A percentile compares a stretch with the other conserved stretches of the same genome.
Evolutionary conservation across 2,888 invertebrate species (phyloP).

Genomic region (Rugalucina vietnamica): DNA sequence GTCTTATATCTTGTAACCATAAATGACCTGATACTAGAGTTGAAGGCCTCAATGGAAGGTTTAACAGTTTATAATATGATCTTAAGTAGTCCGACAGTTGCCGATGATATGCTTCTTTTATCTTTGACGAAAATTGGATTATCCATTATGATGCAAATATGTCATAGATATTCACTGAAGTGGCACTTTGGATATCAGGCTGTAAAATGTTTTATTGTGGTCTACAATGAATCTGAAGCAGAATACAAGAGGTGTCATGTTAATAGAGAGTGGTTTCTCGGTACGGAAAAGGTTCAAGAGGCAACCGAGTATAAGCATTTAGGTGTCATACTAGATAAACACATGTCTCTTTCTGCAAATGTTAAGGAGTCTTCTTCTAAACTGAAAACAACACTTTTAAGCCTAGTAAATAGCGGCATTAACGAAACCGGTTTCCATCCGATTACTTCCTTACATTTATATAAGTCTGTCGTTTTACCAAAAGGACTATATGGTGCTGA

Average conservation of each 20-base stretch:
- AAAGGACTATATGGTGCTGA: constrained; percentile 42
- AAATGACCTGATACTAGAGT: too few relatives aligned
- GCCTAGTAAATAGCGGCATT: constrained; percentile 10
- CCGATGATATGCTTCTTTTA: constrained; percentile 32
- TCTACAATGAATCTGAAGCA: background rate
- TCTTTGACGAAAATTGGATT: background rate
- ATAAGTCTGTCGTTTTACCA: constrained; percentile 24
- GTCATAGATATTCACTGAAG: constrained; percentile 19
- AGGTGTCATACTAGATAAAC: background rate
- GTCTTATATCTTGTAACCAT: too few relatives aligned
- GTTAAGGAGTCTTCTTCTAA: constrained; percentile 10
- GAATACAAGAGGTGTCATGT: background rate
- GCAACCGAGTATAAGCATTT: constrained; percentile 5
- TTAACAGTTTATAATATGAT: too few relatives aligned
- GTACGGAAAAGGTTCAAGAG: background rate
- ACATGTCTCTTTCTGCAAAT: background rate
- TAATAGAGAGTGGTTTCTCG: background rate
- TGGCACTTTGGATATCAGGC: constrained; percentile 32
- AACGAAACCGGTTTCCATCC: constrained; percentile 9
- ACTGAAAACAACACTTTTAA: background rate
- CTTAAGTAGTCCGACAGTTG: constrained; percentile 31
- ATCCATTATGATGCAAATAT: constrained; percentile 11
- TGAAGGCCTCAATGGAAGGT: too few relatives aligned
- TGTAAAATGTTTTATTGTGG: constrained; percentile 21
- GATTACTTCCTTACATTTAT: constrained; percentile 6